Evolutionary conservation across 1,140 invertebrate species (phyloP), one percentile per base, ranked within the genome.

Genomic region (Drosophila micromelanica): DNA sequence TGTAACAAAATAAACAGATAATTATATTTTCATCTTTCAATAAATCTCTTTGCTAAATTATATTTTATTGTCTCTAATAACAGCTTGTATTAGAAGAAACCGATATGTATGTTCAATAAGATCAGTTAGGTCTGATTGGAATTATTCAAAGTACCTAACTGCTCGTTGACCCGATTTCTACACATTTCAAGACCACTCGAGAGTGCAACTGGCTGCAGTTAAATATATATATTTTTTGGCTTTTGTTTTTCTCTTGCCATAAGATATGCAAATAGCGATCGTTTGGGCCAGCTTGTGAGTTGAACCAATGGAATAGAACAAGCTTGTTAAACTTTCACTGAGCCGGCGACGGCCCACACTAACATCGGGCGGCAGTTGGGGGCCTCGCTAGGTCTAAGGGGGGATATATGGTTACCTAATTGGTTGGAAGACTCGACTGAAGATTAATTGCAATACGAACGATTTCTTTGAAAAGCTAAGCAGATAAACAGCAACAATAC

Each of bases 371-470:
- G 17, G 17, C 13, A 32, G 17, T 20, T 7, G 51, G 20, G n/a
- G 63, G 60, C 27, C 30, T 30, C 43, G 67, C 49, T 68, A 60
- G 45, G 30, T 69, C 46, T 51, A 12, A n/a, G n/a, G 13, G 42
- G 45, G 55, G 27, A 38, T 46, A 35, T 65, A 46, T 45, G 74
- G 78, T 82, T 86, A 87, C 81, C 78, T 86, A 87, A 86, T 86
- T 87, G 75, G 78, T 64, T 67, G 62, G 38, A 43, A 48, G 63
- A 63, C 32, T 15, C 52, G 20, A 65, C 17, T 51, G 52, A 73
- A 86, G 81, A 86, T 86, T 86, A 86, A 86, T 87, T 86, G 81
- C 81, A 87, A 72, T 72, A 54, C 74, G 57, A 75, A 67, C 74
- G 61, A 82, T 87, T 69, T 78, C 70, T 78, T 65, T 73, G 30